Conservation (phyloP, 53 echinoderm and acorn worm species). For the Henricia sp. region DNA sequence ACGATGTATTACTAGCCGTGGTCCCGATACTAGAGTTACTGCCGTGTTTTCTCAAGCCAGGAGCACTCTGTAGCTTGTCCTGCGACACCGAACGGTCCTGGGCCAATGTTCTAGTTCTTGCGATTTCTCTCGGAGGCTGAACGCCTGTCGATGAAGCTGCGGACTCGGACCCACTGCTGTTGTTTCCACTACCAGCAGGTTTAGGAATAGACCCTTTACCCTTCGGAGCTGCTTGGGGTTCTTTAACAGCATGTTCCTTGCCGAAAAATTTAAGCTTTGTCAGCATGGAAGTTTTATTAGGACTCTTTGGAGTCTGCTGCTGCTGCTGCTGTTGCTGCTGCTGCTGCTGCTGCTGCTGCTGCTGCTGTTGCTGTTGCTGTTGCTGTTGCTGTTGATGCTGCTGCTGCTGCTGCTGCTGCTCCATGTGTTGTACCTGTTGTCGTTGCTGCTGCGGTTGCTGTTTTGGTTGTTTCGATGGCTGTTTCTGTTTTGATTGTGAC, state of each 20-base stretch:
- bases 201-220: conserved; percentile 8
- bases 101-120: conserved; percentile 40
- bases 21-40: conserved; percentile 75
- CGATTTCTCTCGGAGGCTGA: conserved; percentile 52
- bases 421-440: no score
- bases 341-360: conserved; percentile 34
- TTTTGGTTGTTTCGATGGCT: conserved; percentile 54
- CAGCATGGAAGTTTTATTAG: conserved; percentile 86
- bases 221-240: conserved; percentile 39
- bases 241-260: conserved; percentile 62
- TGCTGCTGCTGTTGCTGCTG: conserved; percentile 29
- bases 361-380: conserved; percentile 49
- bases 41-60: conserved; percentile 52
- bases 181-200: conserved; percentile 10
- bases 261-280: conserved; percentile 76
- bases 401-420: no score
- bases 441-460: conserved; percentile 58
- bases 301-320: conserved; percentile 45
- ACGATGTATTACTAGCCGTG: conserved; percentile 63
- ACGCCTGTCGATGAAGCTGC: conserved; percentile 5
- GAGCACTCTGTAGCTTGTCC: conserved; percentile 25
- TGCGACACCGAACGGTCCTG: conserved; percentile 34
- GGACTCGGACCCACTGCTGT: conserved; percentile 31
- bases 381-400: conserved; percentile 48
- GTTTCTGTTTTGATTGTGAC: conserved; percentile 42